Evolutionary conservation across 2,888 invertebrate genomes (phyloP).

Genomic region (Drosophila mimetica): DNA sequence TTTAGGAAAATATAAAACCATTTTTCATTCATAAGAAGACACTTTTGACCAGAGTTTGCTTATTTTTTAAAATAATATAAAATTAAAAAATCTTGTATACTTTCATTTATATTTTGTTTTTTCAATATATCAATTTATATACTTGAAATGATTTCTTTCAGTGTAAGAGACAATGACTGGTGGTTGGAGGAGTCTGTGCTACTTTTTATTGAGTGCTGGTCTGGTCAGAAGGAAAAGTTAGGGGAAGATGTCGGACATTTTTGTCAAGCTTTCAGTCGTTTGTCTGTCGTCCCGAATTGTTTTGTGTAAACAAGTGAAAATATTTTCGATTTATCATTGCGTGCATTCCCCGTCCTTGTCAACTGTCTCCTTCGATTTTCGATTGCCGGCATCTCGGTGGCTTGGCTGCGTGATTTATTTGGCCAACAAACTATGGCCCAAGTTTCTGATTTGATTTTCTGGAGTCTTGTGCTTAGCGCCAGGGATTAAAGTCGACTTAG

Average conservation of each 20-base stretch:
- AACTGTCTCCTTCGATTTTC: conserved; percentile 52
- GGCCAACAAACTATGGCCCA: conserved; percentile 47
- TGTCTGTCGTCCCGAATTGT: conserved; percentile 41
- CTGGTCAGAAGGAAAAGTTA: conserved; percentile 17
- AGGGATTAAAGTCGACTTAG: conserved; percentile 45
- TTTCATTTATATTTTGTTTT: no score
- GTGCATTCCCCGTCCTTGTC: conserved; percentile 51
- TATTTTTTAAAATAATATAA: no score
- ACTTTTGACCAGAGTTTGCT: no score
- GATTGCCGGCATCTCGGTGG: conserved; percentile 57
- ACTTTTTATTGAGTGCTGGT: conserved; percentile 49
- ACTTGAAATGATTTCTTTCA: no score
- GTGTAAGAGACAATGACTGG: conserved; percentile 12
- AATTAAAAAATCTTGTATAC: no score
- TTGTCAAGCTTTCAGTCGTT: conserved; percentile 34
- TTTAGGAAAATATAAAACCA: background rate
- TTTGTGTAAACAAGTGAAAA: conserved; percentile 68
- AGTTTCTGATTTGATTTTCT: conserved; percentile 44
- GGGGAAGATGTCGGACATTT: conserved; percentile 22
- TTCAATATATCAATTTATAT: no score
- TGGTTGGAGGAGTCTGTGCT: conserved; percentile 46
- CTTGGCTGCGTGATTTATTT: conserved; percentile 65
- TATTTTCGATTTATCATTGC: conserved; percentile 78
- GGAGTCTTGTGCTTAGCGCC: background rate
- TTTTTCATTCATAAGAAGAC: no score